These are phyloP conservation scores for Enteromius thamalakanensis DNA, from an alignment of 2,797 vertebrate genomes.

Conservation along the genomic window DNA sequence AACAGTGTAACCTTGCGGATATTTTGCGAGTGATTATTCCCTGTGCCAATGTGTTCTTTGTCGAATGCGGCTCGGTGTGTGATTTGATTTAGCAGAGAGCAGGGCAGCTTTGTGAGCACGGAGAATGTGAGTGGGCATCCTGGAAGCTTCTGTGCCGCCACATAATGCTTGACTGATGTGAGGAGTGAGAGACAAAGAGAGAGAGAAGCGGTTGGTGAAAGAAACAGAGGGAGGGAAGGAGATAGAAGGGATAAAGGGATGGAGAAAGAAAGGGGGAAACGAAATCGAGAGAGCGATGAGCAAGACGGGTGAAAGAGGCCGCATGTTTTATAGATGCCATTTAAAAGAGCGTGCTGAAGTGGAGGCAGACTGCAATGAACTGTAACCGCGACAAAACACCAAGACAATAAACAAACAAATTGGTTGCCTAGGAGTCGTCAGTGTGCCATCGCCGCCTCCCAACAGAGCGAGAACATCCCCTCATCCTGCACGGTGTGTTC, in stretches of 20 bases:
- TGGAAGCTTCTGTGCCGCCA: constrained; percentile 45
- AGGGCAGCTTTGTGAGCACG: constrained; percentile 46
- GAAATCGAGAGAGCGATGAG: constrained; percentile 53
- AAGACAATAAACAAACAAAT: constrained; percentile 83
- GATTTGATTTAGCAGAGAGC: constrained; percentile 50
- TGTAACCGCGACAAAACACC: constrained; percentile 79
- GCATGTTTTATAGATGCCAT: constrained; percentile 80
- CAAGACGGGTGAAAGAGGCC: constrained; percentile 44
- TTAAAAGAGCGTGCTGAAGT: constrained; percentile 75
- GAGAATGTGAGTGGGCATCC: constrained; percentile 59
- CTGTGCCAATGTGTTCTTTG: constrained; percentile 30
- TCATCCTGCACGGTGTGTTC: constrained; percentile 53
- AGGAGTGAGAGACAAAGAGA: constrained; percentile 42
- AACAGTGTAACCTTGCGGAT: constrained; percentile 25
- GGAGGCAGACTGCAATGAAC: constrained; percentile 75
- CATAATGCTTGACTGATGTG: constrained; percentile 55
- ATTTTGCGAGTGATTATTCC: constrained; percentile 32
- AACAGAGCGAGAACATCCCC: constrained; percentile 43
- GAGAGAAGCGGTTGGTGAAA: constrained; percentile 14
- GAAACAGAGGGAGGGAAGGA: constrained; percentile 59
- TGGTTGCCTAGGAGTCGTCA: constrained; percentile 76
- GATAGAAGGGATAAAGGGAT: constrained; percentile 54
- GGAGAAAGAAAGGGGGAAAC: constrained; percentile 52
- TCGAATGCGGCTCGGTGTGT: constrained; percentile 29
- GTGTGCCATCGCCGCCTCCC: constrained; percentile 65